These are phyloP conservation scores for Agapornis roseicollis DNA, from an alignment of 2,113 vertebrate genomes.

Conservation along the genomic window DNA sequence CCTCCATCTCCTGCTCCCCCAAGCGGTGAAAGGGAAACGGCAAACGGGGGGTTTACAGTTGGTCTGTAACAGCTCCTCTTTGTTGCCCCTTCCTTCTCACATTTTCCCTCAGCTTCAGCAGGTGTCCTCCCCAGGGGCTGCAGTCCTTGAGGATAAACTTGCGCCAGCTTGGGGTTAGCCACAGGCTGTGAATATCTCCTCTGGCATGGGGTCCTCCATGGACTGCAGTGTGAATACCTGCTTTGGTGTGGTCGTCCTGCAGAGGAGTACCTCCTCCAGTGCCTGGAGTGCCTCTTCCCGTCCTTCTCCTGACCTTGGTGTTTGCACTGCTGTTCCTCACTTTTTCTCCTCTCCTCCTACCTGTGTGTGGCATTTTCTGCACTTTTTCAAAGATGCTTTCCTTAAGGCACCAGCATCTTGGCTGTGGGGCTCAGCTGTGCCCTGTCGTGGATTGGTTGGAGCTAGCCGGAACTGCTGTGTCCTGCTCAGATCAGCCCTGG, in stretches of 20 bases:
- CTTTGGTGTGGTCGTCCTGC: not conserved
- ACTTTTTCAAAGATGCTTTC: not conserved
- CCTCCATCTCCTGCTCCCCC: not conserved
- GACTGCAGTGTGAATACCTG: not conserved
- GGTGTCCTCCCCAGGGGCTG: not conserved
- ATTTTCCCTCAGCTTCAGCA: not conserved
- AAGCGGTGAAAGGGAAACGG: not conserved
- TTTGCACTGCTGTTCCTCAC: not conserved
- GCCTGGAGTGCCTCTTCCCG: not conserved
- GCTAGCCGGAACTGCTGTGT: not conserved
- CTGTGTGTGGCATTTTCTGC: rapidly evolving
- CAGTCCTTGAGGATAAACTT: not conserved
- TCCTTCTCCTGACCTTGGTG: not conserved
- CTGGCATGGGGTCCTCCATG: not conserved
- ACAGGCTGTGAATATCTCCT: rapidly evolving
- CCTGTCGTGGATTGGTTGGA: not conserved
- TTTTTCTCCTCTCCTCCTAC: not conserved
- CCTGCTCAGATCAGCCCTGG: not conserved
- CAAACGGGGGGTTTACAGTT: not conserved
- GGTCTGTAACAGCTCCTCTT: not conserved
- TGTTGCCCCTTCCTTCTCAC: not conserved
- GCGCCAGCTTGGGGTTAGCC: not conserved
- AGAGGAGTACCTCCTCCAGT: not conserved
- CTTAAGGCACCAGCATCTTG: not conserved
- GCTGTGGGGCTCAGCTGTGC: not conserved